phyloP scores from a whole-genome alignment of 1,140 invertebrate genomes.

The Drosophila ercepeae region DNA sequence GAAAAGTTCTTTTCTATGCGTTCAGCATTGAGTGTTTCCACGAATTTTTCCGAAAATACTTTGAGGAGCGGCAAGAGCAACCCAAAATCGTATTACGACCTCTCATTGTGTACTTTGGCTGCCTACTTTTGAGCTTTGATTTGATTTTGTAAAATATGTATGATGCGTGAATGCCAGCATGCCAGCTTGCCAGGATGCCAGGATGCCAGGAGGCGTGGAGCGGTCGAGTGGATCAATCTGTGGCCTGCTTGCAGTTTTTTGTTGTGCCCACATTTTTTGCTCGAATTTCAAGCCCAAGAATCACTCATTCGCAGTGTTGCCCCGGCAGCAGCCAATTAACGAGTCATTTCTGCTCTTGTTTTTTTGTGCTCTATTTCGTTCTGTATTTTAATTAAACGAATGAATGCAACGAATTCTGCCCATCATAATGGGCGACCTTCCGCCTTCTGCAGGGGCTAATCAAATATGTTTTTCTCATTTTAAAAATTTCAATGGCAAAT shows the following conservation, averaged over 20 bases:
- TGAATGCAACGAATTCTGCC: conserved; percentile 39
- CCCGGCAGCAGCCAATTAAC: conserved; percentile 58
- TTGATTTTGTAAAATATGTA: conserved; percentile 45
- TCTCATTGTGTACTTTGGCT: conserved; percentile 41
- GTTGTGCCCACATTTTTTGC: conserved; percentile 7
- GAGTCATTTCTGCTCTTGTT: conserved; percentile 25
- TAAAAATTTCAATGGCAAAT: conserved; percentile 21
- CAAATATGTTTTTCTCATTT: conserved; percentile 29
- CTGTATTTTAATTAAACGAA: conserved; percentile 66
- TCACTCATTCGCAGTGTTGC: conserved; percentile 29
- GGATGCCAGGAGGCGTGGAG: not conserved
- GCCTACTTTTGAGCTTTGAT: conserved; percentile 64
- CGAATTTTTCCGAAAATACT: conserved; percentile 57
- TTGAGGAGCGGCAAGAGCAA: conserved; percentile 12
- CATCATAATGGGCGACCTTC: conserved; percentile 28
- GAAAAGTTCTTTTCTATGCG: conserved; percentile 39
- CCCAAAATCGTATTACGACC: conserved; percentile 49
- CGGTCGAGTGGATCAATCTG: conserved; percentile 31
- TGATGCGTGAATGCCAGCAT: conserved; percentile 7
- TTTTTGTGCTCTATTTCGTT: conserved; percentile 16
- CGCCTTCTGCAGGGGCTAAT: conserved; percentile 17
- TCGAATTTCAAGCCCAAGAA: conserved; percentile 26
- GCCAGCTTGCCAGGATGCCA: not conserved
- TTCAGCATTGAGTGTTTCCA: conserved; percentile 44
- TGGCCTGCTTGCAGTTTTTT: conserved; percentile 21